These are phyloP conservation scores for Macrosoma leucophasiata DNA, from an alignment of 2,888 invertebrate species.

Conservation along the genomic window DNA sequence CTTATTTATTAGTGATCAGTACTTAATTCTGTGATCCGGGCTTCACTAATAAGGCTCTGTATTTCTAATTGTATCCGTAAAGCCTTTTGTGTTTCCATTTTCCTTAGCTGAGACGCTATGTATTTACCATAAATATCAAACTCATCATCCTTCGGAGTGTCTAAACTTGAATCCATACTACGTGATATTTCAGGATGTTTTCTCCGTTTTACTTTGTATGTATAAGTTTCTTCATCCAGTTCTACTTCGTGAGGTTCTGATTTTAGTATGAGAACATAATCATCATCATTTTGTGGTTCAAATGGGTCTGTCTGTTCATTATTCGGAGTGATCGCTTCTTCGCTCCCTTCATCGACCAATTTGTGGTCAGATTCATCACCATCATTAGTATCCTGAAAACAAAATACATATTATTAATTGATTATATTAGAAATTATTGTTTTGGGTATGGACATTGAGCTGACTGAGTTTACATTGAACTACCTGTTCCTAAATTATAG, in stretches of 20 bases:
- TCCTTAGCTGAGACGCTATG: constrained; percentile 60
- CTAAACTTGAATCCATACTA: constrained; percentile 33
- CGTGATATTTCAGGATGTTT: constrained; percentile 36
- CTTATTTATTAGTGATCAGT: no score
- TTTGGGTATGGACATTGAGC: no score
- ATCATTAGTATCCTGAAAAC: no score
- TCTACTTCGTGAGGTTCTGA: constrained; percentile 34
- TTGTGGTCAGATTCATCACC: no score
- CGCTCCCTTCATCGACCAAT: constrained; percentile 26
- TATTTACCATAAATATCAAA: constrained; percentile 67
- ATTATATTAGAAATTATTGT: no score
- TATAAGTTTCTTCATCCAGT: constrained; percentile 4
- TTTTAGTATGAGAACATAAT: constrained; percentile 38
- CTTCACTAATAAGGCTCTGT: constrained; percentile 57
- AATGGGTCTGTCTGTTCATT: constrained; percentile 32
- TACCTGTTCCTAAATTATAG: no score
- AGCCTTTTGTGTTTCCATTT: constrained; percentile 54
- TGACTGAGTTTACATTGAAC: no score
- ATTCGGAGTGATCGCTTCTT: constrained; percentile 23
- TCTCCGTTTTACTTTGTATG: constrained; percentile 38
- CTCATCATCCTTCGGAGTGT: constrained; percentile 49
- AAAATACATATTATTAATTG: no score
- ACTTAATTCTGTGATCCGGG: constrained; percentile 44
- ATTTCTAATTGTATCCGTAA: constrained; percentile 56
- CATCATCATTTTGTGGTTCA: constrained; percentile 30